These are phyloP conservation scores for Carassius auratus DNA, from an alignment of 2,113 vertebrate species.

Conservation along the genomic window DNA sequence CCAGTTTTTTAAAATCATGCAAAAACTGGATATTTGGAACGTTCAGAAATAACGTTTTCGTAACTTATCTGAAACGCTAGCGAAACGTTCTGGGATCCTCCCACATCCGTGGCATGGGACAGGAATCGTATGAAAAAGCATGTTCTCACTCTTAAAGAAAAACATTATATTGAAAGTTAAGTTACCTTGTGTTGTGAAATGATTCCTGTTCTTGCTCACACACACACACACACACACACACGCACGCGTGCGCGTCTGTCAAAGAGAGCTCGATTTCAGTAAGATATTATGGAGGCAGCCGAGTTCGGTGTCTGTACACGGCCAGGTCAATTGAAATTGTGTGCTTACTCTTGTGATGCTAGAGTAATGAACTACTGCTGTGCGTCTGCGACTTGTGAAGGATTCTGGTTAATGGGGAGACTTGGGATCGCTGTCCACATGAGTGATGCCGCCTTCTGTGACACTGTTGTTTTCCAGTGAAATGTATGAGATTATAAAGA, in stretches of 20 bases:
- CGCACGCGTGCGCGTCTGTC: constrained; percentile 41
- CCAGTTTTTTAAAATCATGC: too few relatives aligned
- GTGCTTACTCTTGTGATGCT: constrained; percentile 57
- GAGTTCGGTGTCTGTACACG: constrained; percentile 48
- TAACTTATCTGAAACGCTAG: too few relatives aligned
- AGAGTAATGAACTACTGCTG: constrained; percentile 40
- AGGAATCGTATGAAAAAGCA: too few relatives aligned
- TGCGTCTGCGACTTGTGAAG: constrained; percentile 46
- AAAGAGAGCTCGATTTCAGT: constrained; percentile 50
- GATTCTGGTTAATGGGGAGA: constrained; percentile 41
- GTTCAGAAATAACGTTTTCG: too few relatives aligned
- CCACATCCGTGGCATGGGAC: too few relatives aligned
- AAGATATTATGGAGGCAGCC: not conserved
- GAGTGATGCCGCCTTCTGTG: constrained; percentile 20
- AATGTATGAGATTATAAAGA: constrained; percentile 50
- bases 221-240: not conserved
- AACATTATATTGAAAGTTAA: constrained; percentile 13
- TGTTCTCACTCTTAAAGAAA: constrained; percentile 2
- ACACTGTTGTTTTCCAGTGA: constrained; percentile 36
- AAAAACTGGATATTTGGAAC: too few relatives aligned
- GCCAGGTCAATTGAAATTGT: constrained; percentile 68
- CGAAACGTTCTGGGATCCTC: too few relatives aligned
- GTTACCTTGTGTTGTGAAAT: too few relatives aligned
- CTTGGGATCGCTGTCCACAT: not conserved
- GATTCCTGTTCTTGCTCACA: constrained; percentile 49